Conservation (phyloP, 2,888 invertebrate species). For the Isotomurus palustris region DNA sequence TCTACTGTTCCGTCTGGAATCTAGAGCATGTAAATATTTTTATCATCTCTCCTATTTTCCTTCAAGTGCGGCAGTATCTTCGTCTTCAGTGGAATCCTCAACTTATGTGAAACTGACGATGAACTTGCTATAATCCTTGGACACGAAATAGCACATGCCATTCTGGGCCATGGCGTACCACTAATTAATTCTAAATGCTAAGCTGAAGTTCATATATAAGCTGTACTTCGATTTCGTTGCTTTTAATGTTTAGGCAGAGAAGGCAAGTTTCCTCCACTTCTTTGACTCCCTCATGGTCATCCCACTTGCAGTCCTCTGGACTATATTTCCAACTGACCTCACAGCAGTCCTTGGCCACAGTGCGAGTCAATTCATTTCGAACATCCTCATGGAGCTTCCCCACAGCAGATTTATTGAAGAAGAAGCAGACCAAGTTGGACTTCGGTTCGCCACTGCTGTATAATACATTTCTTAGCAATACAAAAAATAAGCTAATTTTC, state of each 20-base stretch:
- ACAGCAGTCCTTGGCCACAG: constrained; percentile 54
- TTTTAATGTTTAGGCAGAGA: constrained; percentile 52
- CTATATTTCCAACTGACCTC: constrained; percentile 55
- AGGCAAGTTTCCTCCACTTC: constrained; percentile 53
- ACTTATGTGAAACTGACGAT: constrained; percentile 53
- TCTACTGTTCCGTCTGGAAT: no score
- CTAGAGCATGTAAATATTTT: no score
- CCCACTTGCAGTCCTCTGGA: constrained; percentile 56
- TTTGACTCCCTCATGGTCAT: constrained; percentile 53
- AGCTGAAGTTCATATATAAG: no score
- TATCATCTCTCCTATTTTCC: no score
- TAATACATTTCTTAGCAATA: no score
- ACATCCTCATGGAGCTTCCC: constrained; percentile 54
- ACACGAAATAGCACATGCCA: constrained; percentile 60
- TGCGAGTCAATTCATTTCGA: constrained; percentile 51
- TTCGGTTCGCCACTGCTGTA: constrained; percentile 57
- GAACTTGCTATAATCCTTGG: constrained; percentile 57
- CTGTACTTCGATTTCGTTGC: no score
- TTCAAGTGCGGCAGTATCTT: constrained; percentile 58
- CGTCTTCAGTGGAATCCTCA: constrained; percentile 56
- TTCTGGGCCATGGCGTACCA: constrained; percentile 50
- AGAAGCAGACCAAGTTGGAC: constrained; percentile 60
- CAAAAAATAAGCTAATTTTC: no score
- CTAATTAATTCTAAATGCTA: no score
- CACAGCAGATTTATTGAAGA: constrained; percentile 56